These are phyloP conservation scores for Galagoides demidoff DNA, from an alignment of 2,797 vertebrate genomes.

Conservation along the genomic window DNA sequence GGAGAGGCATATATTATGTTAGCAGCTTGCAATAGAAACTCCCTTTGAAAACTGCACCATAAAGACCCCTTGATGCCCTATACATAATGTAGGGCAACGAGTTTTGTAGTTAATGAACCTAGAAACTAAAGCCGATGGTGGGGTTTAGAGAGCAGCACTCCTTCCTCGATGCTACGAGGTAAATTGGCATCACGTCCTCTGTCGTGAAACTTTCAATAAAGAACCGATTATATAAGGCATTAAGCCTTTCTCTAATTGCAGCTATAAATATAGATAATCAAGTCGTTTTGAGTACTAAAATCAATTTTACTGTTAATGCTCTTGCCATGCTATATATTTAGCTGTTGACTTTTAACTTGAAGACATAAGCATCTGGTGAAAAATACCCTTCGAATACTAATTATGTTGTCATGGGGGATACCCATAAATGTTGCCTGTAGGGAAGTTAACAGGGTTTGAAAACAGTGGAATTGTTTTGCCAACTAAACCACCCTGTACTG, in stretches of 20 bases:
- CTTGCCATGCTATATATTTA: constrained; percentile 75
- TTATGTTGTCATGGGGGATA: constrained; percentile 74
- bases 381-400: constrained; percentile 80
- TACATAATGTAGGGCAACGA: constrained; percentile 18
- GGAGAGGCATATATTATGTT: constrained; percentile 66
- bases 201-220: constrained; percentile 79
- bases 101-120: constrained; percentile 77
- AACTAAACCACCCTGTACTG: constrained; percentile 51
- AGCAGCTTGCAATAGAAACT: constrained; percentile 77
- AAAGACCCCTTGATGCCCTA: constrained; percentile 65
- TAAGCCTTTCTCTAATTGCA: constrained; percentile 77
- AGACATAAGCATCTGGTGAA: constrained; percentile 79
- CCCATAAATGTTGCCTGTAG: constrained; percentile 57
- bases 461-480: constrained; percentile 73
- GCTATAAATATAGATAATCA: constrained; percentile 83
- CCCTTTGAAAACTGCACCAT: constrained; percentile 68
- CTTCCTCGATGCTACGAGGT: constrained; percentile 68
- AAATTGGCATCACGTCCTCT: constrained; percentile 76
- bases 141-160: constrained; percentile 15
- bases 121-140: constrained; percentile 55
- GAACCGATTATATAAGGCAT: constrained; percentile 77
- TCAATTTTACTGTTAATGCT: constrained; percentile 70
- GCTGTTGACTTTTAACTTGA: constrained; percentile 80
- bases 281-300: constrained; percentile 74
- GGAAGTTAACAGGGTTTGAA: constrained; percentile 71